Base-by-base conservation (phyloP, 2,888 invertebrate genomes). In the Plutella xylostella region DNA sequence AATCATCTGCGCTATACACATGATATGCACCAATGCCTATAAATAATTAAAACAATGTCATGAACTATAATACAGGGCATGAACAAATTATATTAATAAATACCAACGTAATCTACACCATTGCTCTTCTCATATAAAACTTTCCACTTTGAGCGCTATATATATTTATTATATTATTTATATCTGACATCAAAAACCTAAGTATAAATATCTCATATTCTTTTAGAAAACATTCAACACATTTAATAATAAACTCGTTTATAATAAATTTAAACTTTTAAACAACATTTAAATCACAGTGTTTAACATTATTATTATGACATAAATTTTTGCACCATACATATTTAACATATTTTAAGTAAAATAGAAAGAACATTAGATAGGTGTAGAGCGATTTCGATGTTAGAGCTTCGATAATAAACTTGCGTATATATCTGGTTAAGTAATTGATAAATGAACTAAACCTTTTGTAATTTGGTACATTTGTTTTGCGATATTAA, bases 11-110 rank as follows among this genome's bases (percentile, higher is more conserved):
- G 72, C 79, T 82, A 82, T 79, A 80, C 82, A 83, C 83, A 80
- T 83, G 83, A 83, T 83, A 83, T 83, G 83, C 83, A 82, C 82
- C 83, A 82, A 82, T 82, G 82, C 72, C 76, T 82, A 82, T 78
- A 79, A 82, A 82, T 80, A 71, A 83, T 77, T 79, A 65, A 78
- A 80, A 80, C 66, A 57, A 76, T 69, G 65, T 60, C 56, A 72
- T 70, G 68, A 74, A 68, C 63, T 64, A 66, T 67, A 63, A 37
- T 68, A 63, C 60, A 56, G 60, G 62, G 65, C 63, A 72, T 67
- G 68, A 72, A 71, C 57, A 67, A 71, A 73, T 67, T 75, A 74
- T 75, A 72, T n/a, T 19, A 15, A 31, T 30, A 30, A 18, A 41
- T 28, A 31, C n/a, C 12, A 30, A 19, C 12, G 18, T 28, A 28